Evolutionary conservation across 2,888 invertebrate genomes (phyloP).

Genomic region (Xanthia icteritia): DNA sequence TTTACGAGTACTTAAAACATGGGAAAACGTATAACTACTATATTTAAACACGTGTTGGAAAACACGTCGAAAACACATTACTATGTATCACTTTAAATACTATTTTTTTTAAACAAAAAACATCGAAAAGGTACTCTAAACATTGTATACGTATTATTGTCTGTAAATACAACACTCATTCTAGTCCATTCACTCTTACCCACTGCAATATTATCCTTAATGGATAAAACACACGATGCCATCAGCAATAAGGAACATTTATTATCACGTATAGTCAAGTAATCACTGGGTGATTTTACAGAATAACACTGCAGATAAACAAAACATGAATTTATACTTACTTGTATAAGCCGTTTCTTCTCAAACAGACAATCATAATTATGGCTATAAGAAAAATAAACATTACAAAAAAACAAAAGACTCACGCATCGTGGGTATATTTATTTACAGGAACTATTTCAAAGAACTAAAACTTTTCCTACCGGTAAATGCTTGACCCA

Average conservation of each 20-base stretch:
- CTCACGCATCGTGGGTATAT: background rate
- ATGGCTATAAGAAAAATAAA: background rate
- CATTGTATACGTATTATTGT: background rate
- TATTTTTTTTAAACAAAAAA: background rate
- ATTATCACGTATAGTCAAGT: background rate
- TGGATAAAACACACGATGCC: no score
- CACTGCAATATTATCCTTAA: background rate
- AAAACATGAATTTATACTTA: constrained; percentile 1
- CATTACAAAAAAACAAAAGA: background rate
- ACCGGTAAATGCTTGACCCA: background rate
- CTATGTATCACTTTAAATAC: background rate
- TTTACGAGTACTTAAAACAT: background rate
- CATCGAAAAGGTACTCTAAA: background rate
- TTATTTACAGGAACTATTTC: background rate
- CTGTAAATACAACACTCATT: background rate
- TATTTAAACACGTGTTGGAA: background rate
- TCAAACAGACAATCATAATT: background rate
- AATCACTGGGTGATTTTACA: background rate
- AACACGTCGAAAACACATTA: background rate
- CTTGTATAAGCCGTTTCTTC: background rate
- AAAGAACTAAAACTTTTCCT: background rate
- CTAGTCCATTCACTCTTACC: background rate
- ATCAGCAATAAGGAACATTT: no score
- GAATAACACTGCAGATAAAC: background rate
- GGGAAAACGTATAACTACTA: background rate